Percentiles rank a stretch among this genome's conserved stretches.
phyloP scores from a whole-genome alignment of 2,797 vertebrate species.

The Crenichthys baileyi region DNA sequence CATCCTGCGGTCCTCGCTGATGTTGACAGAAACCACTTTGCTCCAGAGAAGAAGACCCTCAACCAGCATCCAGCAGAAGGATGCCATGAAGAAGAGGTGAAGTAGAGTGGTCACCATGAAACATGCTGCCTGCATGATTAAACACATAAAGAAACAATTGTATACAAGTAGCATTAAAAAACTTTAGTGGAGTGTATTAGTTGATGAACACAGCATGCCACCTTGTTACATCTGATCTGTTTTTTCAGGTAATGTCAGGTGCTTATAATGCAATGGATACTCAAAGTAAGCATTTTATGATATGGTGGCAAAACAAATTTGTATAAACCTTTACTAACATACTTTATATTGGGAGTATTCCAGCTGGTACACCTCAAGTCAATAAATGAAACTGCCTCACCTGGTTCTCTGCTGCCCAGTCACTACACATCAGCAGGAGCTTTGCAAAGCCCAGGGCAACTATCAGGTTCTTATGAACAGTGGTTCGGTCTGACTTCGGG shows the following conservation, averaged over 20 bases:
- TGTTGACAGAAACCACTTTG: slow-evolving; percentile 92
- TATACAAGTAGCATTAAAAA: too few species aligned
- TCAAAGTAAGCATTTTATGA: neutral
- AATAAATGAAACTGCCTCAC: slow-evolving; percentile 65
- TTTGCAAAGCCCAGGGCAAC: slow-evolving; percentile 87
- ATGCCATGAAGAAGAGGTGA: slow-evolving; percentile 92
- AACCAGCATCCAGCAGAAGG: slow-evolving; percentile 95
- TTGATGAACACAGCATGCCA: neutral
- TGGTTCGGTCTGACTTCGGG: slow-evolving; percentile 88
- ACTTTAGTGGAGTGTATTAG: neutral
- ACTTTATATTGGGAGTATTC: neutral
- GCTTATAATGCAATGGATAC: neutral
- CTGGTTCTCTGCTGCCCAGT: slow-evolving; percentile 84
- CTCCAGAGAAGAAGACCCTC: slow-evolving; percentile 94
- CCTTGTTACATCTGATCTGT: neutral
- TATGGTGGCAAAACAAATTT: neutral
- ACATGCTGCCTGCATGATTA: slow-evolving; percentile 81
- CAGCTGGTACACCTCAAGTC: neutral
- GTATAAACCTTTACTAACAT: neutral
- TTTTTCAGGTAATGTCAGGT: neutral
- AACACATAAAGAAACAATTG: neutral
- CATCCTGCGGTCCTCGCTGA: slow-evolving; percentile 88
- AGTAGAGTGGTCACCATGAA: slow-evolving; percentile 85
- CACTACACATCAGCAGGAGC: slow-evolving; percentile 89
- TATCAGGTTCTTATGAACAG: slow-evolving; percentile 93